Evolutionary conservation across 2,113 vertebrate species (phyloP).

Genomic region (Oceanodroma tethys): DNA sequence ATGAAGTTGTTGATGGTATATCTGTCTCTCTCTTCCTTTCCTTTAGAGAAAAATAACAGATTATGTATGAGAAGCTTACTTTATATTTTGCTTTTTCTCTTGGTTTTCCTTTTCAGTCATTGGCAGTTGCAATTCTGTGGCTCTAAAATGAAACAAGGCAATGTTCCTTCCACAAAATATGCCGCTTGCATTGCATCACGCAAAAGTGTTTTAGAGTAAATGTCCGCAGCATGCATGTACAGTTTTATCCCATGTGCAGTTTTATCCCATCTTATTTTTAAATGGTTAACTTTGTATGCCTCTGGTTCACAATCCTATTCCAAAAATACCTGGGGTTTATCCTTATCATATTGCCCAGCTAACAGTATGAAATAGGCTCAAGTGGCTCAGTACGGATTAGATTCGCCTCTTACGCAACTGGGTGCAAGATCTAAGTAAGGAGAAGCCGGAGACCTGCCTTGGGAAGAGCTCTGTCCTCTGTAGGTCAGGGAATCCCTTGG

Average conservation of each 20-base stretch:
- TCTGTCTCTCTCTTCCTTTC: neutral
- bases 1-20: neutral
- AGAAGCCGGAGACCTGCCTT: neutral
- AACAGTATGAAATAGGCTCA: slow-evolving; percentile 34
- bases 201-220: neutral
- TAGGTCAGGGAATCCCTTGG: slow-evolving; percentile 25
- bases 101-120: neutral
- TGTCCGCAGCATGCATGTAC: neutral
- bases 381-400: slow-evolving; percentile 46
- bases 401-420: slow-evolving; percentile 39
- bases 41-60: neutral
- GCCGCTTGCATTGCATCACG: neutral
- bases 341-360: slow-evolving; percentile 57
- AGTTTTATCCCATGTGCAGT: neutral
- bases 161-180: neutral
- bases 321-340: slow-evolving; percentile 62
- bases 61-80: neutral
- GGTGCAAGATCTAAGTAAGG: neutral
- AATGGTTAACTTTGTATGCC: neutral
- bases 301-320: slow-evolving; percentile 10
- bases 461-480: neutral
- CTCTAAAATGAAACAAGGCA: rapidly evolving
- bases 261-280: slow-evolving; percentile 16
- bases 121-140: neutral
- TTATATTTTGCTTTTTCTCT: neutral